Conservation (phyloP, 2,888 invertebrate genomes). For the Cheilosia impressa region DNA sequence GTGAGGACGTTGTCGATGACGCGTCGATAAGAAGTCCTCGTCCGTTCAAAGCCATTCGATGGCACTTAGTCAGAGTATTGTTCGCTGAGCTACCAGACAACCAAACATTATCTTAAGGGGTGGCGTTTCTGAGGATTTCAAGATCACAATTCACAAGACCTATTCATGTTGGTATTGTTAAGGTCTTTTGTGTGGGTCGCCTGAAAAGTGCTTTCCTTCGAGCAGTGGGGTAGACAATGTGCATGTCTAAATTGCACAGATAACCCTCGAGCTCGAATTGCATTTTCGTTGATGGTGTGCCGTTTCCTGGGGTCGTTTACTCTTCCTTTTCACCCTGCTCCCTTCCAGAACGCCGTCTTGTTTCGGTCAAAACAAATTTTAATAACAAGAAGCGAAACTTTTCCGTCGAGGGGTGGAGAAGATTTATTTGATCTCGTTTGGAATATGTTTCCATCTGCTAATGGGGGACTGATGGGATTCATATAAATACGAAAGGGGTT, state of each 20-base stretch:
- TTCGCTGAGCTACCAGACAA: slow-evolving; percentile 35
- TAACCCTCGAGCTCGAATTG: slow-evolving; percentile 1
- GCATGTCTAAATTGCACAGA: slow-evolving; percentile 41
- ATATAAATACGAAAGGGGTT: slow-evolving; percentile 24
- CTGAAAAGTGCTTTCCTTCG: slow-evolving; percentile 39
- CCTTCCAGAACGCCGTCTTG: slow-evolving; percentile 33
- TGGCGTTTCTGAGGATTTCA: slow-evolving; percentile 29
- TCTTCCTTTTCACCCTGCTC: background rate
- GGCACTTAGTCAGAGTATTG: slow-evolving; percentile 52
- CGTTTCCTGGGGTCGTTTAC: background rate
- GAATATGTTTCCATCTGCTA: slow-evolving; percentile 58
- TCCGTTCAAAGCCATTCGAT: slow-evolving; percentile 21
- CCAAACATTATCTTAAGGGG: slow-evolving; percentile 16
- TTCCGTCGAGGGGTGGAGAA: slow-evolving; percentile 27
- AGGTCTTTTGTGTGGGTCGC: slow-evolving; percentile 46
- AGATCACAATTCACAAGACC: slow-evolving; percentile 50
- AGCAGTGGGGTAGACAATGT: slow-evolving; percentile 16
- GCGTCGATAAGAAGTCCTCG: slow-evolving; percentile 53
- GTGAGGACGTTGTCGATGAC: slow-evolving; percentile 41
- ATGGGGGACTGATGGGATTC: slow-evolving; percentile 51
- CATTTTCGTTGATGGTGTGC: slow-evolving; percentile 23
- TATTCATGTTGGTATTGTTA: slow-evolving; percentile 41
- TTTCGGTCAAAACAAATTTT: slow-evolving; percentile 74
- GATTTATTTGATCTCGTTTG: slow-evolving; percentile 60
- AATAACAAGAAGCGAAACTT: slow-evolving; percentile 34